These are phyloP conservation scores for Melanotus villosus DNA, from an alignment of 2,888 invertebrate species.

Conservation along the genomic window DNA sequence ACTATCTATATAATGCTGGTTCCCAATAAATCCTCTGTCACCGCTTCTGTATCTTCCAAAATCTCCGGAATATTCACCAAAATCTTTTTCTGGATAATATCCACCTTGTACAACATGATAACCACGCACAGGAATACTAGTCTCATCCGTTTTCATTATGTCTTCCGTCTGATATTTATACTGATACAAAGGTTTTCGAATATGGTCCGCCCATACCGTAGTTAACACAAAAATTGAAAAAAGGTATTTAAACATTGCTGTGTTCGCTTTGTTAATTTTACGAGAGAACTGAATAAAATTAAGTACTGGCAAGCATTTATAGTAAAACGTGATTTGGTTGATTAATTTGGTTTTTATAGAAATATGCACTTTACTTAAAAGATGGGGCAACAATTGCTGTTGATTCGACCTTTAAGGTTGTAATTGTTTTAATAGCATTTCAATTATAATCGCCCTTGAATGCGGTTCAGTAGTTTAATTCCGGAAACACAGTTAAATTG, in stretches of 20 bases:
- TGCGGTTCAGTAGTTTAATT: slow-evolving; percentile 31
- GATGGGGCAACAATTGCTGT: slow-evolving; percentile 41
- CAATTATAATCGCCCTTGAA: slow-evolving; percentile 43
- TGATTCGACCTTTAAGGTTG: slow-evolving; percentile 42
- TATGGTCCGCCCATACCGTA: slow-evolving; percentile 34
- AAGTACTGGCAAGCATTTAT: slow-evolving; percentile 24
- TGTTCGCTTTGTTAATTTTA: slow-evolving; percentile 24
- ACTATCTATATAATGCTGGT: slow-evolving; percentile 50
- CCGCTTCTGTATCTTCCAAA: slow-evolving; percentile 57
- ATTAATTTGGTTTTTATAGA: slow-evolving; percentile 33
- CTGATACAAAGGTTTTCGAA: slow-evolving; percentile 60
- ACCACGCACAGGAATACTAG: slow-evolving; percentile 66
- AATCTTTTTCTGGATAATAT: slow-evolving; percentile 69
- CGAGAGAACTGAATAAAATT: background rate
- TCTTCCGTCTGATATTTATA: slow-evolving; percentile 66
- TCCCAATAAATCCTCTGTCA: slow-evolving; percentile 63
- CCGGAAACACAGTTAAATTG: slow-evolving; percentile 45
- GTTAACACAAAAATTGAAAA: background rate
- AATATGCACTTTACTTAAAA: slow-evolving; percentile 24
- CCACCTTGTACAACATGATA: slow-evolving; percentile 75
- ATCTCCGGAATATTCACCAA: slow-evolving; percentile 29
- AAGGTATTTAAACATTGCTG: slow-evolving; percentile 38
- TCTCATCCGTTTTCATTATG: slow-evolving; percentile 64
- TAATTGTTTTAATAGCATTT: slow-evolving; percentile 41
- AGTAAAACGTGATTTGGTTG: slow-evolving; percentile 36